Evolutionary conservation across 92 coral and sea anemone species (phyloP), one percentile per base, ranked within the genome.

Genomic region (Palythoa caribaeorum): DNA sequence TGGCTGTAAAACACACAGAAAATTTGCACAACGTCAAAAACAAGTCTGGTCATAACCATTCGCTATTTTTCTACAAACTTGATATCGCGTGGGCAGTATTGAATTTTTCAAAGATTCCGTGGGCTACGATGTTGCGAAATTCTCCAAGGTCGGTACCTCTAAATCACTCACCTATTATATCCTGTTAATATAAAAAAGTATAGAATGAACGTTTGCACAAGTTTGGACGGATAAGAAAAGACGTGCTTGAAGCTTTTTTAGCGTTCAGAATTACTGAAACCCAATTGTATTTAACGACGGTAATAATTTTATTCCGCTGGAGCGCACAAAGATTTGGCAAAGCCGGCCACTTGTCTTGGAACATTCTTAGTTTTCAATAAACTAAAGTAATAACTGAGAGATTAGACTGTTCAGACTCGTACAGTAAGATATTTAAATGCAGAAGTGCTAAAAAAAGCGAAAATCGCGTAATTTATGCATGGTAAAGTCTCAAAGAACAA

Each of bases 61-160:
- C 62, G 50, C 55, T 2, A 51, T 21, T 79, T 79, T 57, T 57
- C 86, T 51, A 47, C 76, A 48, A 81, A 65, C 37, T 81, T 71
- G 71, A 66, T 15, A 44, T 8, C 60, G 86, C 86, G 86, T 81
- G 76, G 86, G 86, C 59, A 65, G 74, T 1, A 69, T 28, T 19
- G 28, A 66, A 81, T 63, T 37, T 40, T 71, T 66, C 13, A 48
- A 80, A 40, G 86, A 81, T 21, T 68, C 86, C 86, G 86, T 81
- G 86, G 86, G 86, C 76, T 60, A 74, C 52, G 71, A 65, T 81
- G 76, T 21, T 65, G 74, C 62, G 17, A 65, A 81, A n/a, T 48
- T 12, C 83, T 60, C 60, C 86, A 81, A 81, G 86, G 86, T 81
- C 86, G 86, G 86, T 81, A 40, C 59, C 36, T 79, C 48, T 65